Base-by-base conservation (phyloP, 2,888 invertebrate genomes). In the Eugnorisma glareosa region DNA sequence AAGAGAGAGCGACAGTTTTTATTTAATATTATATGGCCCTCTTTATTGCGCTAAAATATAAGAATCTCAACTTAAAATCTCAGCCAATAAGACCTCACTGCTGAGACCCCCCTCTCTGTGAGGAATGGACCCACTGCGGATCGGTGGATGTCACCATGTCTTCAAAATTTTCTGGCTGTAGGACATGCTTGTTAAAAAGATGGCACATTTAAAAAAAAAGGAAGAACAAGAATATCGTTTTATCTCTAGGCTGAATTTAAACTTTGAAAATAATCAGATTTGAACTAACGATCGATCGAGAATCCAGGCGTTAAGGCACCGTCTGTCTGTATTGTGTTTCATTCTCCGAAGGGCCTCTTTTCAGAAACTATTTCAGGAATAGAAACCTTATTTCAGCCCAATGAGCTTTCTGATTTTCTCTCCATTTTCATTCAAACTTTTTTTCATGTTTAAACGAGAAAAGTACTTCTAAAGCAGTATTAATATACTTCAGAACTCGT, bases 261-360 rank as follows among this genome's bases (percentile, higher is more conserved):
- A 71, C 8, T 28, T 66, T 37, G 61, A 79, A 73, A 73, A 59
- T 67, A 75, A 82, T 75, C 67, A 75, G 66, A 84, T 80, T 84
- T 80, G 31, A 78, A 75, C 15, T 37, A 59, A 84, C 59, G 54
- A 66, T 85, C 37, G 54, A 76, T 66, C 40, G 54, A 73, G 40
- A 76, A 80, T 63, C 75, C 75, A 72, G 67, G 64, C 81, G 84
- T 70, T 35, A 84, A 69, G 64, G n/a, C 54, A 51, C 43, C 45
- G 35, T 31, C 59, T 54, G 21, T 10, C 28, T 67, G 43, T 85
- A 74, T 82, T 82, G 82, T 77, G 45, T 21, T 48, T n/a, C 43
- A 21, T 21, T 59, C 67, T 77, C 72, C 73, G 48, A 48, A 64
- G 67, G 73, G 67, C 40, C 35, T 61, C 67, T 24, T 71, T 85